Base-by-base conservation (phyloP, 2,888 invertebrate genomes). In the Drosophila buzzatii region DNA sequence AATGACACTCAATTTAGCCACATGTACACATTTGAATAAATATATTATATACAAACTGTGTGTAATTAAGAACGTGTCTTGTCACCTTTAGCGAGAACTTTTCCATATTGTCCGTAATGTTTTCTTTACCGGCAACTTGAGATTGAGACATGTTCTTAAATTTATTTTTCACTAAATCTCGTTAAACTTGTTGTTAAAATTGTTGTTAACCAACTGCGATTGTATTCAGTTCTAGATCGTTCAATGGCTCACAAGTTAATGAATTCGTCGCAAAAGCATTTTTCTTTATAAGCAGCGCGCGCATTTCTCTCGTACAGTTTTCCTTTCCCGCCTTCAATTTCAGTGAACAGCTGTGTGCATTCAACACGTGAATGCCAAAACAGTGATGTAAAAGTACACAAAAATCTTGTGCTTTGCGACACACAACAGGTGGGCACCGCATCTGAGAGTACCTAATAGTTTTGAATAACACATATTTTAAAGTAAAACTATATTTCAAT, bases 51-150 rank as follows among this genome's bases (percentile, higher is more conserved):
- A 23, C 37, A 31, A 27, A 41, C 10, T 14, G 20, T 23, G 12
- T 14, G 31, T 39, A 47, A 52, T 63, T 58, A 73, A 77, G 69
- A 69, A 69, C 81, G 81, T 78, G 79, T 81, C 69, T 67, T 23
- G 45, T 42, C 76, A 93, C 93, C 91, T 93, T 93, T 18, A 93
- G 80, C 51, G 92, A 89, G 76, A 93, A 91, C 44, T 92, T 92
- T 70, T 93, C 93, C 92, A 93, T 89, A 72, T 92, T 92, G 80
- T 92, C 93, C 27, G 91, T 73, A 70, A 93, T 90, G 79, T 93
- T 93, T 91, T 93, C 93, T 70, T 93, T 93, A 44, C 92, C 92
- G 76, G 89, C 89, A 72, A 87, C 67, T 74, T 82, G 78, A 73
- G 92, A 76, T 67, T 85, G 79, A 72, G 91, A 74, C 91, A 89